phyloP scores from a whole-genome alignment of 1,140 invertebrate species.

The Akabosia matsudoensis region DNA sequence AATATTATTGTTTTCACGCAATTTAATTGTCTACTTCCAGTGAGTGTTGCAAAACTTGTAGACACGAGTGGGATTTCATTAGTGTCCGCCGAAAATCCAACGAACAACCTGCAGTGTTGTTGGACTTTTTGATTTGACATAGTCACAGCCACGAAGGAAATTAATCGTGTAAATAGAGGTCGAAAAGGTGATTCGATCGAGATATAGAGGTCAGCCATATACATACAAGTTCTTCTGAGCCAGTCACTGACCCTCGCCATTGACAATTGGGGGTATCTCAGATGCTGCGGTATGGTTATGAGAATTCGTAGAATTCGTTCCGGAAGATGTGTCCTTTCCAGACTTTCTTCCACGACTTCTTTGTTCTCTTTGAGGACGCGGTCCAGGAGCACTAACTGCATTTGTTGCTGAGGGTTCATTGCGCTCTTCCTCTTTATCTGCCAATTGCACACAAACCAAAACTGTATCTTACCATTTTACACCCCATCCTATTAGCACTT shows the following conservation, averaged over 20 bases:
- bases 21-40: too few species aligned
- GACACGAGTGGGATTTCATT: neutral
- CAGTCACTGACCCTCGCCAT: constrained; percentile 38
- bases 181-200: neutral
- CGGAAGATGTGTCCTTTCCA: constrained; percentile 29
- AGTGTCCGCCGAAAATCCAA: neutral
- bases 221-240: constrained; percentile 8
- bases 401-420: constrained; percentile 24
- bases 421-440: constrained; percentile 36
- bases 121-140: neutral
- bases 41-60: too few species aligned
- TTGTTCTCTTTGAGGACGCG: constrained; percentile 33
- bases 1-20: neutral
- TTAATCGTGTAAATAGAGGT: neutral
- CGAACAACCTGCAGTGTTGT: neutral
- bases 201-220: neutral
- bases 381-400: constrained; percentile 21
- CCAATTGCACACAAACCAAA: constrained; percentile 23
- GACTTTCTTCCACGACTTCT: constrained; percentile 36
- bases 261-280: constrained; percentile 34
- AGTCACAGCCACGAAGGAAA: neutral
- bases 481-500: neutral
- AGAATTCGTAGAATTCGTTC: constrained; percentile 33
- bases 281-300: constrained; percentile 37
- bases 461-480: constrained; percentile 15